Percentiles rank a stretch among this genome's conserved stretches.
Evolutionary conservation across 2,113 vertebrate species (phyloP).

Genomic region (Emydocephalus ijimae): DNA sequence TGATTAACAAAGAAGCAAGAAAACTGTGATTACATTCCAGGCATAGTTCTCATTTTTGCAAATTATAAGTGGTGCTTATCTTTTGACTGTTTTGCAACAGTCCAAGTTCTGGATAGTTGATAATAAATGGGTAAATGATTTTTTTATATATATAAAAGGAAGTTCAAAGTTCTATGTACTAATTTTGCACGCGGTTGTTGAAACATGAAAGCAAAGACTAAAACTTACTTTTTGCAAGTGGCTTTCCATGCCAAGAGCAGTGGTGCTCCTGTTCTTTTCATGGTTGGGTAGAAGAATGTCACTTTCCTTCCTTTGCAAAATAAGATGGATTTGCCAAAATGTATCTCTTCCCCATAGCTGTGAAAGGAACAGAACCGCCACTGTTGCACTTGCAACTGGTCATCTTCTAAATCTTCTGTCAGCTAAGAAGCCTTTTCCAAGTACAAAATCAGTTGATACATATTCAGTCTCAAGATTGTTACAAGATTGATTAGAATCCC

Average conservation of each 20-base stretch:
- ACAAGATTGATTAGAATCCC: background rate
- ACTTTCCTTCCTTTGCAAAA: background rate
- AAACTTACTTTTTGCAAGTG: background rate
- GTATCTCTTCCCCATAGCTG: background rate
- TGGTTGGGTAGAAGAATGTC: background rate
- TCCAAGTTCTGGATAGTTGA: background rate
- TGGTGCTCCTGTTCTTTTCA: background rate
- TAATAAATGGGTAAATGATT: background rate
- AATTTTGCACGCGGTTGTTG: conserved; percentile 18
- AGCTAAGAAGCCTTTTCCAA: background rate
- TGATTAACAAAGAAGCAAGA: background rate
- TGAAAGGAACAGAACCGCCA: background rate
- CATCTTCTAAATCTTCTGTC: background rate
- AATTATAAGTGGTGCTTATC: background rate
- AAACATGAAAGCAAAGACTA: conserved; percentile 22
- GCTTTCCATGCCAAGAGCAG: background rate
- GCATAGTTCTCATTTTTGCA: conserved; percentile 16
- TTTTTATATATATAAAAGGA: background rate
- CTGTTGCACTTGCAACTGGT: background rate
- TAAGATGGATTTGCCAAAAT: background rate
- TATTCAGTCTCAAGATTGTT: background rate
- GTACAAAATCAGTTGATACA: background rate
- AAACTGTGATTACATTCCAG: background rate
- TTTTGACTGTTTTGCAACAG: background rate
- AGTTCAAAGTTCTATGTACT: conserved; percentile 22